These are phyloP conservation scores for Neotoma lepida DNA, from an alignment of 2,113 vertebrate genomes.

Conservation along the genomic window DNA sequence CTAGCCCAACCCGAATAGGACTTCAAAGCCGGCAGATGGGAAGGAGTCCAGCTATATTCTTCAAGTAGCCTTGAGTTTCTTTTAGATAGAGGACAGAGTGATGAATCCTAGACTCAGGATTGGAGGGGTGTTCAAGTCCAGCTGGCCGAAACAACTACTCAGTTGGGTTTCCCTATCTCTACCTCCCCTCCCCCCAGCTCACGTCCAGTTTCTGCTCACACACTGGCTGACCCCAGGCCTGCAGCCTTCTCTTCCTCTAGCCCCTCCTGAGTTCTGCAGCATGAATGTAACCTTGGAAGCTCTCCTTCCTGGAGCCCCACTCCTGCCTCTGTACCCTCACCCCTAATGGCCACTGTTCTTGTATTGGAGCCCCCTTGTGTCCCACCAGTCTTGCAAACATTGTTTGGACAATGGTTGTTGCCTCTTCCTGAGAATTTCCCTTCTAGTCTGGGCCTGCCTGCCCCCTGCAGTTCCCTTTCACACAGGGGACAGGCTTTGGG, in stretches of 20 bases:
- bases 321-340: too few species aligned
- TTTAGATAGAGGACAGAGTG: background rate
- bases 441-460: background rate
- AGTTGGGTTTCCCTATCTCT: background rate
- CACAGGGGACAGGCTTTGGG: background rate
- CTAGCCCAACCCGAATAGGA: conserved; percentile 17
- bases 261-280: background rate
- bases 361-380: too few species aligned
- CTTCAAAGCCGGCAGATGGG: background rate
- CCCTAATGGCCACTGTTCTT: background rate
- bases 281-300: background rate
- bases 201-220: background rate
- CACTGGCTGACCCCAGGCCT: background rate
- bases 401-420: too few species aligned
- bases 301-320: background rate
- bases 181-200: background rate
- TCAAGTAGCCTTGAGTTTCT: background rate
- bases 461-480: background rate
- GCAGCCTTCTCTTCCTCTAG: background rate
- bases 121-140: background rate
- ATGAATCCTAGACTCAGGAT: background rate
- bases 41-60: background rate
- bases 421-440: background rate
- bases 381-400: background rate
- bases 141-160: background rate